Base-by-base conservation (phyloP, 1,140 invertebrate genomes). In the Penaeus vannamei region DNA sequence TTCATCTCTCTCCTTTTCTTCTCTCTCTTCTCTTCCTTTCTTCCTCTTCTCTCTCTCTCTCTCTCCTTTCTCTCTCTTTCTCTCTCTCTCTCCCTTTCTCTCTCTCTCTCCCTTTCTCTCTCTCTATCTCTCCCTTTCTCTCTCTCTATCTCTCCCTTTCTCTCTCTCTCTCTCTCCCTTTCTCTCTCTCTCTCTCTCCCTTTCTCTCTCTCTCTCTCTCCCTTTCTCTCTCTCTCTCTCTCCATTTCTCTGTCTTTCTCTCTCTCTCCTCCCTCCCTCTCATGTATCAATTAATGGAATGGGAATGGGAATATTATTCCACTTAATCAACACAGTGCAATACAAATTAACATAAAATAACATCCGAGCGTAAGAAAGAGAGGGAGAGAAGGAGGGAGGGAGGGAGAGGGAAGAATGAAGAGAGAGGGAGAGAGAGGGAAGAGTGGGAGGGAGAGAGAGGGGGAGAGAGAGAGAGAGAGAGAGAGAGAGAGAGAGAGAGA, bases 371-470 rank as follows among this genome's bases (percentile, higher is more conserved):
- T 22, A n/a, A 64, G 62, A 64, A n/a, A 64, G 62, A 64, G 62
- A 64, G 62, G n/a, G 62, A 64, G 62, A 64, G 62, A 64, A n/a
- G n/a, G 62, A 64, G 62, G n/a, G 62, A 64, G 62, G n/a, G 62
- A 64, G 62, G n/a, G 62, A 64, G 62, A 64, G 62, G n/a, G 62
- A 17, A 29, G 29, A 29, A 69, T 23, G 29, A 29, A 69, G 66
- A 69, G 66, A 66, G 64, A 66, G 64, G 29, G 64, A 66, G 64
- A 66, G 64, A 69, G 66, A 69, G 66, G 29, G 66, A 69, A 69
- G 66, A 69, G 66, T 26, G 66, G 29, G 66, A 69, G 66, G 29
- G 66, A 69, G 66, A 69, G 66, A 17, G 66, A 69, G 66, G 10
- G 66, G 10, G 66, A 17, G 66, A 17, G 66, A 17, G 66, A 17